These are phyloP conservation scores for Limanda limanda DNA, from an alignment of 2,113 vertebrate genomes.

Conservation along the genomic window DNA sequence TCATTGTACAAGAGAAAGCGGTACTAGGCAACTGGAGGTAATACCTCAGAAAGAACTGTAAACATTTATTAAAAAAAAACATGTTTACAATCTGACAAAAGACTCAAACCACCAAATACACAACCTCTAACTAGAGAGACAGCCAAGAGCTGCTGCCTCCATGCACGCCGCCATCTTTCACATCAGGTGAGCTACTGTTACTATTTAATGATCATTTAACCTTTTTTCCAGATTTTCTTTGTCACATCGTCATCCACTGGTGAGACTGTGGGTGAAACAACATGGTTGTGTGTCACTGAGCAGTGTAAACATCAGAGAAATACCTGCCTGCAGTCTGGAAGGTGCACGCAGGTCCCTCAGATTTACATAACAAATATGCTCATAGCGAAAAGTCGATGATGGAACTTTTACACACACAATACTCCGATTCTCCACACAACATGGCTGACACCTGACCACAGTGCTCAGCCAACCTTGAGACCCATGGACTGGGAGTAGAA, in stretches of 20 bases:
- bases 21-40: background rate
- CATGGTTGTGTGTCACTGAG: conserved; percentile 7
- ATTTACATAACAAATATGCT: conserved; percentile 71
- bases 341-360: conserved; percentile 34
- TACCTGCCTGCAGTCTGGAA: conserved; percentile 38
- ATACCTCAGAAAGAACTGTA: background rate
- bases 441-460: background rate
- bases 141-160: background rate
- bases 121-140: no score
- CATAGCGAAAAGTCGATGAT: conserved; percentile 35
- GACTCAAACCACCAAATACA: background rate
- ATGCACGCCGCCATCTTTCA: background rate
- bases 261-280: conserved; percentile 40
- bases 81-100: background rate
- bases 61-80: background rate
- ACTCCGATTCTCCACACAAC: background rate
- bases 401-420: conserved; percentile 11
- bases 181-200: background rate
- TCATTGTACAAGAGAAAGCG: background rate
- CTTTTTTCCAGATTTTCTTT: background rate
- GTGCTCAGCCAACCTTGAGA: background rate
- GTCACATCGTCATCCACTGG: conserved; percentile 2
- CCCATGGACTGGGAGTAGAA: conserved; percentile 4
- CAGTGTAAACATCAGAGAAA: conserved; percentile 52
- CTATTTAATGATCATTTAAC: background rate